Evolutionary conservation across 2,797 vertebrate species (phyloP), one percentile per base, ranked within the genome.

Genomic region (Iguana delicatissima): DNA sequence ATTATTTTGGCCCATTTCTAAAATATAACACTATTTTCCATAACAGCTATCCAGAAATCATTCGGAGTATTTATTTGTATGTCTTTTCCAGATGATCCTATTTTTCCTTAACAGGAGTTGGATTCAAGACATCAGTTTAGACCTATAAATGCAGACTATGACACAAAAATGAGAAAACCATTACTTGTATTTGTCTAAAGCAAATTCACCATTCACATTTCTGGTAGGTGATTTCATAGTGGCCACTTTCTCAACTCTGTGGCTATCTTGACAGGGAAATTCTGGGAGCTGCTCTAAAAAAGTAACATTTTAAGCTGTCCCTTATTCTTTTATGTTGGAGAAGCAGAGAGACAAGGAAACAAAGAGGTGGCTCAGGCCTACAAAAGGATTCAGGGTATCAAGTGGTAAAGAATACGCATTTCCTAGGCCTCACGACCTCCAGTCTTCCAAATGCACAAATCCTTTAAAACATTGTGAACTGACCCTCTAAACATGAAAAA

Each of bases 61-160:
- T 6, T 69, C 18, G 14, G 82, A 9, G 29, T 69, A 29, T 8
- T 69, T 69, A 69, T 46, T 46, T 32, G 52, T 59, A 64, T 67
- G 38, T 42, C 32, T 67, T 35, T 80, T 79, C 89, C 57, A 81
- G 1, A 76, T 91, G 74, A 50, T 88, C 81, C 29, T 90, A 16
- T 80, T 88, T 29, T 1, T 32, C 12, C 92, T 12, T 84, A 87
- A 32, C 64, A 2, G 3, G 72, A 90, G 32, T 9, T n/a, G 35
- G 24, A 22, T 46, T 64, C 2, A 42, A 46, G 26, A 26, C 35
- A 67, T 14, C 35, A 64, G 32, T 24, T 29, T 64, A 42, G 35
- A 84, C n/a, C 59, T 67, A 10, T 13, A 84, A 24, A 64, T 84
- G 57, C 24, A 62, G 9, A 64, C 35, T 26, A 64, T 64, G 8